phyloP scores from a whole-genome alignment of 2,888 invertebrate genomes.

The Prosapia bicincta region DNA sequence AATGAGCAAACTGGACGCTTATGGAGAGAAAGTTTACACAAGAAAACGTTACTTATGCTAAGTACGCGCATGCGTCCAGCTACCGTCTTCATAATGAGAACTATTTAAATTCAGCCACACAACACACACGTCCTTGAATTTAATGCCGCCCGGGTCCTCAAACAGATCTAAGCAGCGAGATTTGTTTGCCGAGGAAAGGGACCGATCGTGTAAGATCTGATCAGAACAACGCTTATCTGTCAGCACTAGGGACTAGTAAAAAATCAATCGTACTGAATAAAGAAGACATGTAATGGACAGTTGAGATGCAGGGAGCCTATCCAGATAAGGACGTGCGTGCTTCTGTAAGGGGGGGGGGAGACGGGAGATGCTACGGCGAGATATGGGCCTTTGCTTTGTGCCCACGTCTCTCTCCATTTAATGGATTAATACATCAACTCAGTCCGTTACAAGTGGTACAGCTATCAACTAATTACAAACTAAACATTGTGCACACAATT shows the following conservation, averaged over 20 bases:
- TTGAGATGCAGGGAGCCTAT: background rate
- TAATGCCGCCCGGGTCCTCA: background rate
- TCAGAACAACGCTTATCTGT: slow-evolving; percentile 19
- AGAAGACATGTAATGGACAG: background rate
- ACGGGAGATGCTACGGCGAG: background rate
- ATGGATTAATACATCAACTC: background rate
- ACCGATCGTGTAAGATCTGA: background rate
- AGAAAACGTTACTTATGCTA: too few relatives aligned
- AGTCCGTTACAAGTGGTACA: background rate
- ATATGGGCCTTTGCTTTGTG: background rate
- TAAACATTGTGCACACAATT: too few relatives aligned
- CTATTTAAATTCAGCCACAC: background rate
- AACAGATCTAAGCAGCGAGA: background rate
- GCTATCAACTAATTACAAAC: slow-evolving; percentile 2
- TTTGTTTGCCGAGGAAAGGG: background rate
- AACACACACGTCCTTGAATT: background rate
- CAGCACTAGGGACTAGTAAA: slow-evolving; percentile 7
- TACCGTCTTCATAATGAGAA: background rate
- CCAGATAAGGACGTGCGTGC: background rate
- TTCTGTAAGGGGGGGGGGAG: background rate
- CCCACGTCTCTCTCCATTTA: background rate
- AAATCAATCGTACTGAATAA: slow-evolving; percentile 14
- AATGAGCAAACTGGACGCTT: too few relatives aligned
- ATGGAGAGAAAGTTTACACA: too few relatives aligned
- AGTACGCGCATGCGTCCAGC: too few relatives aligned